phyloP scores from a whole-genome alignment of 2,888 invertebrate genomes.

The Athalia cordata region DNA sequence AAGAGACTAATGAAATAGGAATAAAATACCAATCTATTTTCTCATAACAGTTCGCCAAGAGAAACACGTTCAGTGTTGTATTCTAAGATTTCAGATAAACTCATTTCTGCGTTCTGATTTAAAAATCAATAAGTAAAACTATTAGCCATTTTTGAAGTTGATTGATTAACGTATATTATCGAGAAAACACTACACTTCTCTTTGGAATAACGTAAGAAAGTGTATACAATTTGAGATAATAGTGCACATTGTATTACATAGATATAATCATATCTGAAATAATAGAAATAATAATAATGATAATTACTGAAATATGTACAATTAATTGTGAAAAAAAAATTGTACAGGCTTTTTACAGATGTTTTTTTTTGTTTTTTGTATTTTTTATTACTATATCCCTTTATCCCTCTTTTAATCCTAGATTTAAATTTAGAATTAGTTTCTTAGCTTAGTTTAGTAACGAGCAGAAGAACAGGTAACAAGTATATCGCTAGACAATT shows the following conservation, averaged over 20 bases:
- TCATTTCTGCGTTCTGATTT: neutral
- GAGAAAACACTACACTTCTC: slow-evolving; percentile 68
- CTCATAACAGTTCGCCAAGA: no score
- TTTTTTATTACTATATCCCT: neutral
- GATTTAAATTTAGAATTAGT: neutral
- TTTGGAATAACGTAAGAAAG: slow-evolving; percentile 68
- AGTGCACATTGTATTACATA: no score
- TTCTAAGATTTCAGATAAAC: neutral
- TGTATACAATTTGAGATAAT: slow-evolving; percentile 54
- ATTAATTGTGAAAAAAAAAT: slow-evolving; percentile 39
- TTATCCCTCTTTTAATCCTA: slow-evolving; percentile 1
- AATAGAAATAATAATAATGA: slow-evolving; percentile 12
- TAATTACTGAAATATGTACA: slow-evolving; percentile 37
- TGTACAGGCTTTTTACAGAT: slow-evolving; percentile 36
- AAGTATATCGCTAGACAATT: slow-evolving; percentile 11
- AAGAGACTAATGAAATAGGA: no score
- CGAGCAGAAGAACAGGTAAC: slow-evolving; percentile 40
- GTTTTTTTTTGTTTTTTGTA: slow-evolving; percentile 7
- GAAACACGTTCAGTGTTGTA: no score
- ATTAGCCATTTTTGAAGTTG: slow-evolving; percentile 5
- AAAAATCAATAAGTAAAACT: neutral
- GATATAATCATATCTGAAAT: slow-evolving; percentile 7
- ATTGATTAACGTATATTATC: slow-evolving; percentile 64
- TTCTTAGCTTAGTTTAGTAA: slow-evolving; percentile 8
- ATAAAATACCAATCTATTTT: no score